Evolutionary conservation across 2,888 invertebrate species (phyloP).

Genomic region (Cataglyphis livida): DNA sequence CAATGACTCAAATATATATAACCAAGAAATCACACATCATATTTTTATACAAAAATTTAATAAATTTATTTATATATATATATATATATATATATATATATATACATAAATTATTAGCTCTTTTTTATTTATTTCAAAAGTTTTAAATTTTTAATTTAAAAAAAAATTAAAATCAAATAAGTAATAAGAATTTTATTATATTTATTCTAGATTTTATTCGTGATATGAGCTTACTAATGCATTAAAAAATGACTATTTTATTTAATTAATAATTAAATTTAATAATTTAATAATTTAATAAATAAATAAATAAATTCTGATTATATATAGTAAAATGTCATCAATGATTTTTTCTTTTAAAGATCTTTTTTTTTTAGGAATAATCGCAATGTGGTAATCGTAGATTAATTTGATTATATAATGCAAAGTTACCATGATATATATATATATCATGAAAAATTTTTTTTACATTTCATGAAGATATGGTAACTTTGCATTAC

Average conservation of each 20-base stretch:
- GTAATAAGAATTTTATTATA: slow-evolving; percentile 4
- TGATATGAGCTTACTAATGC: not conserved
- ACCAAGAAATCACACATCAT: not conserved
- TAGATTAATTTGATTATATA: not conserved
- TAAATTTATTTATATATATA: not conserved
- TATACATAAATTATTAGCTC: not conserved
- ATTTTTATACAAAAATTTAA: not conserved
- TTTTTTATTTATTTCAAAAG: not conserved
- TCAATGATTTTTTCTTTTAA: not conserved
- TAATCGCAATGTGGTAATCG: not conserved
- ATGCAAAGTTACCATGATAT: not conserved
- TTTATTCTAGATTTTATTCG: not conserved
- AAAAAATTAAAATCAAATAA: slow-evolving; percentile 14
- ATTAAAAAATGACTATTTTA: slow-evolving; percentile 13
- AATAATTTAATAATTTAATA: too few relatives aligned
- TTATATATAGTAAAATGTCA: slow-evolving; percentile 4
- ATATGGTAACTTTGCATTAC: not conserved
- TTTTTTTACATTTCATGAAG: too few relatives aligned
- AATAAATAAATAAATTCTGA: not conserved
- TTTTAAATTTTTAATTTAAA: slow-evolving; percentile 14
- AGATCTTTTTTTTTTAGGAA: not conserved
- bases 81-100: too few relatives aligned
- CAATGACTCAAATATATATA: not conserved
- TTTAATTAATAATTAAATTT: not conserved
- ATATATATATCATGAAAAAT: not conserved